Conservation (phyloP, 2,888 invertebrate genomes). For the Chrysolina oricalcia region DNA sequence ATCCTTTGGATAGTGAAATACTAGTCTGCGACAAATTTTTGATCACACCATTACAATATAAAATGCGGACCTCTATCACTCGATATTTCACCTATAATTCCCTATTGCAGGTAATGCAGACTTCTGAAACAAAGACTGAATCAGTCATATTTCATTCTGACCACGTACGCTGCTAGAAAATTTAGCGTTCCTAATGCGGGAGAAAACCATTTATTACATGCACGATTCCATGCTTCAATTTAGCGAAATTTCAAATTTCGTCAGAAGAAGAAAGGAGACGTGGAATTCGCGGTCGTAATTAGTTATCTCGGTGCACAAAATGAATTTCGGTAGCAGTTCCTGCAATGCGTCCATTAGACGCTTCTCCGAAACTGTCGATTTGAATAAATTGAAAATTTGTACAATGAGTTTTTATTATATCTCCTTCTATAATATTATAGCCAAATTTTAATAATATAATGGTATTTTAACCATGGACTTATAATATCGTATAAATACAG, state of each 20-base stretch:
- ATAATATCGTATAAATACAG: too few relatives aligned
- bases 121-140: constrained; percentile 22
- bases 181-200: constrained; percentile 23
- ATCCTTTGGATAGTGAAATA: too few relatives aligned
- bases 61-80: not conserved
- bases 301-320: not conserved
- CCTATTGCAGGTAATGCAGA: constrained; percentile 15
- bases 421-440: too few relatives aligned
- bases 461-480: too few relatives aligned
- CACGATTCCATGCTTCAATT: constrained; percentile 18
- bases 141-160: constrained; percentile 19
- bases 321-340: not conserved
- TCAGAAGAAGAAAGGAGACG: not conserved
- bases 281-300: not conserved
- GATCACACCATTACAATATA: not conserved
- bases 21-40: too few relatives aligned
- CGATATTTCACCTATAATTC: constrained; percentile 13
- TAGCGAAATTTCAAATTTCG: constrained; percentile 19
- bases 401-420: too few relatives aligned
- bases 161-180: constrained; percentile 17
- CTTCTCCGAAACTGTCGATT: too few relatives aligned
- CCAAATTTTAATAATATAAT: too few relatives aligned
- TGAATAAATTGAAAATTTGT: too few relatives aligned
- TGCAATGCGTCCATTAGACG: not conserved
- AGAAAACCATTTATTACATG: constrained; percentile 24